Conservation (phyloP, 2,113 vertebrate genomes). For the Sinocyclocheilus anshuiensis region DNA sequence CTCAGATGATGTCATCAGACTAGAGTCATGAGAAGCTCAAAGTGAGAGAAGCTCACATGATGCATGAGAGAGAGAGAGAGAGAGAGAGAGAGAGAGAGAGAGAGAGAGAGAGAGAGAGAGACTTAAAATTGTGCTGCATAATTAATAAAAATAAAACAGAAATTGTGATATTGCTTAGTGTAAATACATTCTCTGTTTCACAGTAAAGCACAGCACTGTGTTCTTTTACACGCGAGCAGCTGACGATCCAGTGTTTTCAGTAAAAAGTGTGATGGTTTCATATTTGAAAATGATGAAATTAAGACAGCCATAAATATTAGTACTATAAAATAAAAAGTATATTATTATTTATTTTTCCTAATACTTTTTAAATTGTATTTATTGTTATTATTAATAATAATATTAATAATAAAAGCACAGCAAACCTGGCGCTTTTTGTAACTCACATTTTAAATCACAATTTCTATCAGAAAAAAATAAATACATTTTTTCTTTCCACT, state of each 20-base stretch:
- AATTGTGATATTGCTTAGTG: not conserved
- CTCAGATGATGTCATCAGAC: constrained; percentile 32
- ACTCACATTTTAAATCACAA: too few relatives aligned
- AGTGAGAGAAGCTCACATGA: constrained; percentile 19
- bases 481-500: not conserved
- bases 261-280: not conserved
- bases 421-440: not conserved
- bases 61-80: not conserved
- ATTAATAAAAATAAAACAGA: not conserved
- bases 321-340: too few relatives aligned
- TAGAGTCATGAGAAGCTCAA: constrained; percentile 19
- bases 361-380: too few relatives aligned
- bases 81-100: too few relatives aligned
- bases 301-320: too few relatives aligned
- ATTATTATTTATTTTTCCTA: too few relatives aligned
- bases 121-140: not conserved
- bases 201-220: not conserved
- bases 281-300: not conserved
- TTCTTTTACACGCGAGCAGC: not conserved
- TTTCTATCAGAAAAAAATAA: not conserved
- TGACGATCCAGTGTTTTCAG: not conserved
- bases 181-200: not conserved
- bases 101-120: too few relatives aligned
- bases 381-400: not conserved
- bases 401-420: not conserved